Evolutionary conservation across 2,888 invertebrate genomes (phyloP), one percentile per base, ranked within the genome.

Genomic region (Parnassius glacialis): DNA sequence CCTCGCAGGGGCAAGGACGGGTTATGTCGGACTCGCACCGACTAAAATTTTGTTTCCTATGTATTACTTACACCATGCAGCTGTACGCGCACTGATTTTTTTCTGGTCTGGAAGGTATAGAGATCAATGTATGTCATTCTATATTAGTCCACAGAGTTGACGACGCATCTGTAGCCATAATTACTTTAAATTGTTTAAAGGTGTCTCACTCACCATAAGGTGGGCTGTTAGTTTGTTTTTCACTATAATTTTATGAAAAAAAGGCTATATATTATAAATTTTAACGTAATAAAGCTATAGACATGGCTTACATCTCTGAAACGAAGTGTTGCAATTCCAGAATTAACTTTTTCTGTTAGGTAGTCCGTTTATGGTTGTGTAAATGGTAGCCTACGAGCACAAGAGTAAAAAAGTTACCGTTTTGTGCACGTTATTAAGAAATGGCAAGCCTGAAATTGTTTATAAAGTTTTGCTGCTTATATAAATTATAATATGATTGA

Each of bases 261-360:
- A 44, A 48, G 13, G 25, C 47, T 48, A 13, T 16, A 16, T 1
- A 16, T 16, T 48, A 13, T 16, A 16, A 16, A 16, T 16, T 16
- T 16, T 16, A 16, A 16, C 1, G 16, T 20, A 57, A 59, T 59
- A 53, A 59, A 52, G 53, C 41, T 20, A 47, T 47, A 59, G 50
- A 11, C 57, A 52, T 10, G n/a, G 60, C 42, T 55, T 13, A 11
- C 53, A 16, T 20, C 20, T n/a, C 43, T 12, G 13, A 43, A 62
- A 62, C 48, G 48, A 50, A 58, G 25, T 43, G 58, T 34, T 20
- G 45, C 53, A 50, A 50, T 52, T 41, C 48, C 20, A 43, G 52
- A 7, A 34, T 43, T 55, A 59, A 59, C 62, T 52, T 63, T 62
- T 59, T 51, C 52, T 52, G 56, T 42, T 52, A 13, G 42, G 57